Evolutionary conservation across 2,888 invertebrate genomes (phyloP), one percentile per base, ranked within the genome.

Genomic region (Acanthococcus lagerstroemiae): DNA sequence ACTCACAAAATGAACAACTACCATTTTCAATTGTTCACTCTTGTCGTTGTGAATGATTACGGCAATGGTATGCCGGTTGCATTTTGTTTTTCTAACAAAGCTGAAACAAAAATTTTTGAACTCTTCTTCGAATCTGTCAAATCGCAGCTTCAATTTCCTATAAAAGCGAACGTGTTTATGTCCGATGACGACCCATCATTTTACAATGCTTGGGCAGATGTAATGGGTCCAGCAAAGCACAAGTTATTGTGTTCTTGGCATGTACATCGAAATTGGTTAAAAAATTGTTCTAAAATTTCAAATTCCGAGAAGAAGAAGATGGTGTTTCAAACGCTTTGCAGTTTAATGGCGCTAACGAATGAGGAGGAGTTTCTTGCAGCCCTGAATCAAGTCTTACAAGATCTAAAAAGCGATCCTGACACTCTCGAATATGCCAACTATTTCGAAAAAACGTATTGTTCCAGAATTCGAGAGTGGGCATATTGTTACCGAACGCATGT

Each of bases 231-330:
- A 9, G 65, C 65, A 22, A 45, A 37, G 15, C 45, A 66, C 25
- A 30, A 66, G 30, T 48, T 72, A 52, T 69, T 69, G 60, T 72
- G 72, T 66, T 55, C 69, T 4, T 73, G 73, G 73, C 71, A 71
- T 60, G 69, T 73, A 12, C 72, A 73, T 45, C 48, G 67, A 17
- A 68, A 69, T 27, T 72, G 71, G 71, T 24, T 68, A 24, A 66
- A 68, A 22, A 60, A 70, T 19, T 65, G 71, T 25, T 50, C n/a
- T 22, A 71, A 70, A 70, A 68, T 71, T 44, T 30, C 44, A 24
- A 68, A 67, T 12, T 52, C 25, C n/a, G n/a, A 7, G 3, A 65
- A 68, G 26, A 68, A 67, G 24, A 69, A 69, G 57, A 44, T 58
- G 27, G 65, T 69, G 15, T 71, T 69, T 58, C 69, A 69, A 60